Conservation (phyloP, 2,797 vertebrate genomes). For the Spinus pinus region DNA sequence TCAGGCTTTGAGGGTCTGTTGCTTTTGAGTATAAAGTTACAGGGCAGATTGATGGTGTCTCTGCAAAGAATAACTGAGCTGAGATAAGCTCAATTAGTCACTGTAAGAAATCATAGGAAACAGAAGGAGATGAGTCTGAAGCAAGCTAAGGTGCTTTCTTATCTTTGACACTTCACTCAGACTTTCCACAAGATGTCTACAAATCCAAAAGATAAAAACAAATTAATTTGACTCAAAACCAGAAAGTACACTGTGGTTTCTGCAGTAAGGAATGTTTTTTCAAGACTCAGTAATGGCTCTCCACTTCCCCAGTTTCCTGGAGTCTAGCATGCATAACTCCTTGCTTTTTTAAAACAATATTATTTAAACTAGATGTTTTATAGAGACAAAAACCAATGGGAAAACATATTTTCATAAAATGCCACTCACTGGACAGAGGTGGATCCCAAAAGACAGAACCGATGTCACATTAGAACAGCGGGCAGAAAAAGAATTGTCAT, state of each 20-base stretch:
- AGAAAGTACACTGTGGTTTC: neutral
- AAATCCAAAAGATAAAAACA: neutral
- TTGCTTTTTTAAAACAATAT: neutral
- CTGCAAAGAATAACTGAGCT: neutral
- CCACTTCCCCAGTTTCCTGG: neutral
- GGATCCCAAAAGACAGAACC: neutral
- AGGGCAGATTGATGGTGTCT: neutral
- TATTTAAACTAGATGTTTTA: neutral
- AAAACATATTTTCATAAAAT: neutral
- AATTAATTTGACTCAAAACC: neutral
- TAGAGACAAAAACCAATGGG: neutral
- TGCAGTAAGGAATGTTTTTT: neutral
- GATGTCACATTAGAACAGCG: neutral
- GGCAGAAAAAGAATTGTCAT: neutral
- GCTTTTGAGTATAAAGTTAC: neutral
- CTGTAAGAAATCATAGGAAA: neutral
- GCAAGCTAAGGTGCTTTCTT: neutral
- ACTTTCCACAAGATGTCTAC: neutral
- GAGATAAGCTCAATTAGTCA: neutral
- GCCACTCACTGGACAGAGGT: neutral
- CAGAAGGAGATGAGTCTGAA: neutral
- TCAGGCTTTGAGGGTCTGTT: neutral
- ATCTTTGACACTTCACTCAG: neutral
- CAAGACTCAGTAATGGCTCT: neutral
- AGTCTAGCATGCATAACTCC: neutral